Evolutionary conservation across 92 coral and sea anemone genomes (phyloP).

Genomic region (Zoanthus sansibaricus): DNA sequence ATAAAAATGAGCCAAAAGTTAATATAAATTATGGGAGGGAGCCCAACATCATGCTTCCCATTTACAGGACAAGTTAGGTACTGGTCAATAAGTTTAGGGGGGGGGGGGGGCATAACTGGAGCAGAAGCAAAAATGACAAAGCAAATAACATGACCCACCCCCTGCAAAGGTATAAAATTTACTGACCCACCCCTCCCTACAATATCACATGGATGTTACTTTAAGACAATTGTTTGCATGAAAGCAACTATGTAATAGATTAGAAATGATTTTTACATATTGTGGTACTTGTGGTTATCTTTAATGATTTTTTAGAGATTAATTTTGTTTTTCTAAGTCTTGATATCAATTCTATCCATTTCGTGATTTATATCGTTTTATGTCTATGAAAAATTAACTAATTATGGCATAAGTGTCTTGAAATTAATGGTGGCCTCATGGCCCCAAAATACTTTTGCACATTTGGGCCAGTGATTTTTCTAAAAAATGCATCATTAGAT

Average conservation of each 20-base stretch:
- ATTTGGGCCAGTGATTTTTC: too few species aligned
- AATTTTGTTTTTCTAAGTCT: background rate
- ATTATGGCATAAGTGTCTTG: background rate
- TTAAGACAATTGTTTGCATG: conserved; percentile 3
- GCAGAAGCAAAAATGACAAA: conserved; percentile 27
- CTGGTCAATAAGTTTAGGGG: conserved; percentile 20
- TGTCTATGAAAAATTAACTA: background rate
- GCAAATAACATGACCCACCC: conserved; percentile 33
- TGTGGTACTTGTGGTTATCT: too few species aligned
- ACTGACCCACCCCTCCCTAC: conserved; percentile 15
- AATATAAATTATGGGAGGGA: conserved; percentile 25
- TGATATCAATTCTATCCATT: background rate
- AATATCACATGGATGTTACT: conserved; percentile 11
- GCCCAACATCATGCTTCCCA: conserved; percentile 45
- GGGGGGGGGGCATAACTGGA: background rate
- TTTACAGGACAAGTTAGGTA: conserved; percentile 42
- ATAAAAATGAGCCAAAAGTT: background rate
- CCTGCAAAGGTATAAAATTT: background rate
- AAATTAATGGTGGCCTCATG: background rate
- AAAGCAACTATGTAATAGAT: conserved; percentile 8
- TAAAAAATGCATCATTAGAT: too few species aligned
- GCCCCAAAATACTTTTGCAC: background rate
- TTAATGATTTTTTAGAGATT: background rate
- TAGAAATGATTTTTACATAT: background rate
- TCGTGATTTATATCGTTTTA: background rate